phyloP scores from a whole-genome alignment of 1,140 invertebrate genomes.

The Popillia japonica region DNA sequence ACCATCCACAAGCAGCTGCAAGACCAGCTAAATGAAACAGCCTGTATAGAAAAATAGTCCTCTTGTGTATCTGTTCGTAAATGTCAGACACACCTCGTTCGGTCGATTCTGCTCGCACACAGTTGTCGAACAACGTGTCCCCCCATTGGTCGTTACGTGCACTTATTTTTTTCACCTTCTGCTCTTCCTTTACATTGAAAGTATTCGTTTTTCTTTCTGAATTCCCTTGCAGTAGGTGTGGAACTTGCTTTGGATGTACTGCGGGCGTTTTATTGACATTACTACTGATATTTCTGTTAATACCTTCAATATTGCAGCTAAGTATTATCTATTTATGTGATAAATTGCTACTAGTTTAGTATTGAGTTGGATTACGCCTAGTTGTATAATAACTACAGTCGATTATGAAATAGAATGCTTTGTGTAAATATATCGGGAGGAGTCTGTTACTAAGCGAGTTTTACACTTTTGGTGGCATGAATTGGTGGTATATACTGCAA shows the following conservation, averaged over 20 bases:
- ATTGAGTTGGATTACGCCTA: not conserved
- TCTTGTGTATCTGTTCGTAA: too few relatives aligned
- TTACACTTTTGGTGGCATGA: too few relatives aligned
- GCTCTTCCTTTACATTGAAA: not conserved
- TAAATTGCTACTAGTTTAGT: not conserved
- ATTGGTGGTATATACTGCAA: too few relatives aligned
- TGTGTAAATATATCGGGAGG: too few relatives aligned
- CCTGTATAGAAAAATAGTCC: too few relatives aligned
- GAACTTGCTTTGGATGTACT: not conserved
- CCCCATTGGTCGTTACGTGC: not conserved
- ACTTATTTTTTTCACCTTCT: not conserved
- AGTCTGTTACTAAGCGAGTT: too few relatives aligned
- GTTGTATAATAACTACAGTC: too few relatives aligned
- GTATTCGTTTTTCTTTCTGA: not conserved
- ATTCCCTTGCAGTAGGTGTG: not conserved
- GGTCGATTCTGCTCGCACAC: too few relatives aligned
- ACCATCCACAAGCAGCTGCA: too few relatives aligned
- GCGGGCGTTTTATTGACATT: not conserved
- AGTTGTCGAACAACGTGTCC: not conserved
- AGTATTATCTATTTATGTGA: not conserved
- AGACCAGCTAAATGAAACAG: too few relatives aligned
- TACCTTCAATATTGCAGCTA: not conserved
- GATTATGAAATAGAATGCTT: too few relatives aligned
- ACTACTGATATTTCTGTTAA: slow-evolving; percentile 1
- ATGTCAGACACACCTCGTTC: too few relatives aligned